phyloP scores from a whole-genome alignment of 2,113 vertebrate species.

The Archocentrus centrarchus region DNA sequence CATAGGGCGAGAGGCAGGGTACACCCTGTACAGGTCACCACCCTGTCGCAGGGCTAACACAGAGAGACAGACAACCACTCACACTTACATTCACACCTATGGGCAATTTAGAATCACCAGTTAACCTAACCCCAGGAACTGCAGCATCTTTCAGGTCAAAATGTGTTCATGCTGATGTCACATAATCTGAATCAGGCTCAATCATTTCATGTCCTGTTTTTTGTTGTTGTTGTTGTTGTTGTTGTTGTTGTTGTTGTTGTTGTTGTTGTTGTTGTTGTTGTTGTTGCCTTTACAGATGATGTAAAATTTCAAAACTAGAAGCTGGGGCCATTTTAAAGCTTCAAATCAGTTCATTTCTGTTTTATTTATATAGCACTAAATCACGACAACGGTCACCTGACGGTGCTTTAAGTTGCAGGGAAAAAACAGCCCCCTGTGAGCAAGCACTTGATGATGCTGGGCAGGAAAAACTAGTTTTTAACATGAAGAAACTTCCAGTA shows the following conservation, averaged over 20 bases:
- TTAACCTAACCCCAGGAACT: too few species aligned
- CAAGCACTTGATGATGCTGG: not conserved
- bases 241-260: not conserved
- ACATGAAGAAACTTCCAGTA: too few species aligned
- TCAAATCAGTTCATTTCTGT: not conserved
- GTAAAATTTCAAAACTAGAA: not conserved
- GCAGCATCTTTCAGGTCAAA: not conserved
- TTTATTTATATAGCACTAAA: not conserved
- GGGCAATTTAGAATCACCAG: too few species aligned
- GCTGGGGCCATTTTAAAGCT: not conserved
- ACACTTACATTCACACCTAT: too few species aligned
- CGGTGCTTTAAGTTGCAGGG: not conserved
- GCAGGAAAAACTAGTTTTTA: not conserved
- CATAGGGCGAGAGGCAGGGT: too few species aligned
- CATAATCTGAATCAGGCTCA: not conserved
- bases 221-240: too few species aligned
- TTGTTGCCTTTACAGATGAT: not conserved
- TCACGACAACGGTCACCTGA: not conserved
- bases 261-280: too few species aligned
- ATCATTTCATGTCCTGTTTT: not conserved
- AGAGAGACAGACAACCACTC: too few species aligned
- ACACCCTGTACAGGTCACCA: too few species aligned
- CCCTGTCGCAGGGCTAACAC: too few species aligned
- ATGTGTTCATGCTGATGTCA: not conserved
- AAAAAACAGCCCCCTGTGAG: not conserved